These are phyloP conservation scores for Calameuta idolon DNA, from an alignment of 2,888 invertebrate genomes.

Conservation along the genomic window DNA sequence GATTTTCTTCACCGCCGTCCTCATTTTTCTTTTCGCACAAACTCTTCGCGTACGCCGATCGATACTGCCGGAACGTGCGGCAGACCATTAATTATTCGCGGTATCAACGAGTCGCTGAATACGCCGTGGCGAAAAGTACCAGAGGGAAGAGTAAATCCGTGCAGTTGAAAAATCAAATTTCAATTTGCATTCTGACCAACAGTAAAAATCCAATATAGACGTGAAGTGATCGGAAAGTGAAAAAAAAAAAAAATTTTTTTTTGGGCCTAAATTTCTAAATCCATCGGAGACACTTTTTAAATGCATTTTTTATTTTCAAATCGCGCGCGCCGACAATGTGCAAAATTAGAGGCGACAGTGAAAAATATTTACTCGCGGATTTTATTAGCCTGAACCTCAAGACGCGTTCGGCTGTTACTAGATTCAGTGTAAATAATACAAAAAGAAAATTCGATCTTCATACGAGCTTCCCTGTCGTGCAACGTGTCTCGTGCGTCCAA, in stretches of 20 bases:
- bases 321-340: too few relatives aligned
- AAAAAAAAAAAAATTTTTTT: too few relatives aligned
- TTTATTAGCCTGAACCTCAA: not conserved
- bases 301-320: not conserved
- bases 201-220: too few relatives aligned
- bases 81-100: not conserved
- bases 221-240: too few relatives aligned
- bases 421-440: not conserved
- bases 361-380: not conserved
- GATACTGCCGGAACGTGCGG: not conserved
- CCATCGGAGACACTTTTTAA: not conserved
- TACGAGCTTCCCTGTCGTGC: not conserved
- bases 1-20: too few relatives aligned
- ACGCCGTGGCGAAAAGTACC: not conserved
- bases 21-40: too few relatives aligned
- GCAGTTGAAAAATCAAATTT: not conserved
- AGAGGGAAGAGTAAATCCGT: not conserved
- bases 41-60: not conserved
- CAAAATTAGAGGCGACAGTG: accelerated
- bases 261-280: not conserved
- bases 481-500: not conserved
- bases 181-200: not conserved
- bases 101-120: not conserved
- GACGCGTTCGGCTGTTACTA: not conserved
- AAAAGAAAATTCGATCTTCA: not conserved